Evolutionary conservation across 2,888 invertebrate genomes (phyloP), one percentile per base, ranked within the genome.

Genomic region (Deilephila elpenor): DNA sequence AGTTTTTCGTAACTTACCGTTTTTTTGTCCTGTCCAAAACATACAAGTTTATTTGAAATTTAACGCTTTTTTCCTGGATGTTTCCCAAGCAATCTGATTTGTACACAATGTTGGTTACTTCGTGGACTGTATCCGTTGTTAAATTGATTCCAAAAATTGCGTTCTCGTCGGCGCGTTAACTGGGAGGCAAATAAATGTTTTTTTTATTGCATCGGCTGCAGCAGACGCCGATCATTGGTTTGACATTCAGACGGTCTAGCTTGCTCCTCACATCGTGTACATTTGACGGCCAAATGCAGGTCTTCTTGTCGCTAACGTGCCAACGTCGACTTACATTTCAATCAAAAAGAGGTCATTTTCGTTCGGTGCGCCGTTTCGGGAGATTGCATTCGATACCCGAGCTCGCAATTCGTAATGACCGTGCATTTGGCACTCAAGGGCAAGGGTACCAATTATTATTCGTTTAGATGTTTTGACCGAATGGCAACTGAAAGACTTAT

Each of bases 191-290:
- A 93, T 93, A 92, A 91, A 93, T 93, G 91, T 93, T 93, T 90
- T 91, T 92, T 94, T 94, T 93, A 94, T 93, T 93, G 91, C 90
- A 87, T 82, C 85, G 86, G 83, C 75, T 88, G 90, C 89, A 89
- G 87, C 90, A 89, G 91, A 88, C 91, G 83, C 88, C 89, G 92
- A 93, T 93, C 92, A 94, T 94, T 94, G 92, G 92, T 94, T 94
- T 94, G 94, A 94, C 94, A 93, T 94, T 94, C 94, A 94, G 92
- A 93, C 91, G 84, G 90, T 89, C 93, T 93, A 93, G 90, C 93
- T 88, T 89, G 91, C 89, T 91, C 91, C 91, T 91, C 93, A 93
- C 93, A 93, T 80, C 81, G 80, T 84, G 82, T 67, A 67, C 67
- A 67, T 67, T 84, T 85, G 82, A 83, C 87, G 86, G 81, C 81